Conservation (phyloP, 2,797 vertebrate genomes). For the Tenualosa thibaudeaui region DNA sequence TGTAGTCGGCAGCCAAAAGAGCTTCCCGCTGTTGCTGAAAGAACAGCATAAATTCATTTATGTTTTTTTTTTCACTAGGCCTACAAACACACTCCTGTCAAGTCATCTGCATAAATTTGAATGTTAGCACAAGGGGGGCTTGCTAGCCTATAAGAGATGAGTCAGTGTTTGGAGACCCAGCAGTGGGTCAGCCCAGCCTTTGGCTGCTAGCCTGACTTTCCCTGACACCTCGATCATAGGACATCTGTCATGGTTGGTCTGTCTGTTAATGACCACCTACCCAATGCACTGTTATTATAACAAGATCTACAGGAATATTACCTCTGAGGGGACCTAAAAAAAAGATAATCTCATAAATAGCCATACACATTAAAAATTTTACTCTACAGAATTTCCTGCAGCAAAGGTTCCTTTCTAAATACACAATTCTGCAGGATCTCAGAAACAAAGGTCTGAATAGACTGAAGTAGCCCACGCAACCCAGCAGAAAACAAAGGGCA, state of each 20-base stretch:
- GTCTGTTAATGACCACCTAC: background rate
- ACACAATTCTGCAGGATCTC: background rate
- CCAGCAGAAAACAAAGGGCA: background rate
- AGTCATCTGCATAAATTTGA: background rate
- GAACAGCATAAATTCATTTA: background rate
- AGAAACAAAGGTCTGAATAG: background rate
- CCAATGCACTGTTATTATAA: background rate
- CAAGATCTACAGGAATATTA: background rate
- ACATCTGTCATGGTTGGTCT: background rate
- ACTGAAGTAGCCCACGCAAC: background rate
- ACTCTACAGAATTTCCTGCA: background rate
- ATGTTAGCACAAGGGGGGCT: background rate
- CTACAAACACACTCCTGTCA: background rate
- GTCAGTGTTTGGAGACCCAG: background rate
- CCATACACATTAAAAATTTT: background rate
- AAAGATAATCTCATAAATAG: background rate
- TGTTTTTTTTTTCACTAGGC: background rate
- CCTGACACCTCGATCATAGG: constrained; percentile 8
- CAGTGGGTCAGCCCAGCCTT: background rate
- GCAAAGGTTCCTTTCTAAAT: background rate
- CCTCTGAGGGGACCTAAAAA: background rate
- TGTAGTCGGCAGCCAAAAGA: background rate
- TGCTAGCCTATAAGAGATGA: background rate
- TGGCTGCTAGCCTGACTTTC: background rate
- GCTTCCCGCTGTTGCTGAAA: background rate